Evolutionary conservation across 2,797 vertebrate species (phyloP).

Genomic region (Apodemus agrarius): DNA sequence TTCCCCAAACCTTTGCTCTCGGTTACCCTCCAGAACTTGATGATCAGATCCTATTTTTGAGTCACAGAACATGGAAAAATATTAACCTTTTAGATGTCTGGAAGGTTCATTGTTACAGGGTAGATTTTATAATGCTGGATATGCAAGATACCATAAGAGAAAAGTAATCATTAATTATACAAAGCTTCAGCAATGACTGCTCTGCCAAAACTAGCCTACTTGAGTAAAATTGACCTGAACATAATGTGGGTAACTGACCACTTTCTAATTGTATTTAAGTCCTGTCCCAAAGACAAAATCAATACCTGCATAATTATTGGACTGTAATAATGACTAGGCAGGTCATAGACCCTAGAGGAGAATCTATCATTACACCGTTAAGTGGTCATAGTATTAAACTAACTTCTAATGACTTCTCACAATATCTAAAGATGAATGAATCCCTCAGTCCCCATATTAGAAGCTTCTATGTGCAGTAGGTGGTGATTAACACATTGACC

Average conservation of each 20-base stretch:
- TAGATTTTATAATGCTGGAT: background rate
- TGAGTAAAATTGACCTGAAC: background rate
- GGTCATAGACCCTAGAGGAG: background rate
- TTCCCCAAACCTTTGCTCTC: no score
- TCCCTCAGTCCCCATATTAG: background rate
- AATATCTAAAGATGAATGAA: background rate
- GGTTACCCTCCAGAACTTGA: no score
- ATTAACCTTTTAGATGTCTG: background rate
- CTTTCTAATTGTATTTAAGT: background rate
- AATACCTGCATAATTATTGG: background rate
- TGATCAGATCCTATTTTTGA: background rate
- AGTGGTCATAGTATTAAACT: background rate
- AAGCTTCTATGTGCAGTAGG: background rate
- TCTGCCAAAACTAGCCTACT: background rate
- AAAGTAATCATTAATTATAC: background rate
- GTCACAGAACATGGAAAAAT: background rate
- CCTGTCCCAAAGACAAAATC: background rate
- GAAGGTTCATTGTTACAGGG: background rate
- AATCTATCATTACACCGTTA: background rate
- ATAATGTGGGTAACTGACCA: background rate
- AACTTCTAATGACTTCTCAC: background rate
- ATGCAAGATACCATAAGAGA: background rate
- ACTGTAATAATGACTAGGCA: background rate
- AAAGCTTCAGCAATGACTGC: background rate
- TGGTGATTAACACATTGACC: background rate